Conservation (phyloP, 1,140 invertebrate genomes). For the Rhagoletis pomonella region DNA sequence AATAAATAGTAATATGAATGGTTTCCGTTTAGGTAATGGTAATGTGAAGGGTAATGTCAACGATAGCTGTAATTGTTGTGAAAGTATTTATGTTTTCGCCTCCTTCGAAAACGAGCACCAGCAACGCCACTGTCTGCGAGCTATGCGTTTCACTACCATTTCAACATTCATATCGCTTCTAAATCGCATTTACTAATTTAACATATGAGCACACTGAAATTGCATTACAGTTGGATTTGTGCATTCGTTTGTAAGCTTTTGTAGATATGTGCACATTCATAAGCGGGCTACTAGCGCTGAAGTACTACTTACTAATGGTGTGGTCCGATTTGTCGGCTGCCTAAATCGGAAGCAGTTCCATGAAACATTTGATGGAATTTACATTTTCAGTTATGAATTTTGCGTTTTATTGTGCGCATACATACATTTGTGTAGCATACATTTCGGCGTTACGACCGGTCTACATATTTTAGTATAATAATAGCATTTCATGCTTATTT, state of each 20-base stretch:
- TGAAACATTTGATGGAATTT: constrained; percentile 32
- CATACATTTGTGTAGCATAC: background rate
- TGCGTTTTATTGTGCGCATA: background rate
- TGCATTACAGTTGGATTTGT: constrained; percentile 35
- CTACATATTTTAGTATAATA: constrained; percentile 19
- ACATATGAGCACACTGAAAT: constrained; percentile 29
- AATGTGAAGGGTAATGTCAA: too few relatives aligned
- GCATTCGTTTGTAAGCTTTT: constrained; percentile 16
- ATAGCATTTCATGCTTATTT: constrained; percentile 36
- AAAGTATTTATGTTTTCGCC: too few relatives aligned
- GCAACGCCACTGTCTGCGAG: background rate
- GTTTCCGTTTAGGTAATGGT: too few relatives aligned
- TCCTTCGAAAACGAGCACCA: too few relatives aligned
- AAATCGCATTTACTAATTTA: constrained; percentile 37
- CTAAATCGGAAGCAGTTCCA: background rate
- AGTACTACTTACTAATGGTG: background rate
- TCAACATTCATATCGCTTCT: background rate
- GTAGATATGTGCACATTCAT: background rate
- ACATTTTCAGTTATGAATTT: constrained; percentile 43
- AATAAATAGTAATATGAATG: too few relatives aligned
- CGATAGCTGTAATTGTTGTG: too few relatives aligned
- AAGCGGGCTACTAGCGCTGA: too few relatives aligned
- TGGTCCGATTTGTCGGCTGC: background rate
- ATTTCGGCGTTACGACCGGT: background rate
- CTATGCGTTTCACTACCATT: background rate